Evolutionary conservation across 2,888 invertebrate genomes (phyloP).

Genomic region (Pachycephus smyrnensis): DNA sequence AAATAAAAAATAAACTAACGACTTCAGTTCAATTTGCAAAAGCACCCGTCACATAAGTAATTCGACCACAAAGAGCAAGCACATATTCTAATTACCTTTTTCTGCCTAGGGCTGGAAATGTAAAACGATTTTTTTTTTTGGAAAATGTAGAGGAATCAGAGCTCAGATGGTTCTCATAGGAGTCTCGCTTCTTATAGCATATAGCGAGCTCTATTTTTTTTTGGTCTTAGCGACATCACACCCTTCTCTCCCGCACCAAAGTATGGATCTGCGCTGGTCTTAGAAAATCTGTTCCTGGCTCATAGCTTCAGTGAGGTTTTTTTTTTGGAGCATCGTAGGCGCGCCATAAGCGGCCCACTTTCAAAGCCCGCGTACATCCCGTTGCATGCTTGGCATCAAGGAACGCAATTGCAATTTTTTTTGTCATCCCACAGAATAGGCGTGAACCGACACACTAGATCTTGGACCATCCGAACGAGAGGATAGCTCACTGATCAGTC

Average conservation of each 20-base stretch:
- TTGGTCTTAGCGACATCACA: slow-evolving; percentile 61
- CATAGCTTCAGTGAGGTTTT: slow-evolving; percentile 50
- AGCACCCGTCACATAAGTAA: slow-evolving; percentile 39
- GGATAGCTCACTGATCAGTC: background rate
- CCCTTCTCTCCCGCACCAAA: slow-evolving; percentile 67
- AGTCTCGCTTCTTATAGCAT: slow-evolving; percentile 59
- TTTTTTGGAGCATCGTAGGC: slow-evolving; percentile 48
- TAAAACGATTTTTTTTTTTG: slow-evolving; percentile 61
- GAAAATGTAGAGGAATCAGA: slow-evolving; percentile 67
- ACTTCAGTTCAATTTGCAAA: slow-evolving; percentile 44
- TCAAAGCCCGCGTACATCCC: slow-evolving; percentile 44
- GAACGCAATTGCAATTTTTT: slow-evolving; percentile 35
- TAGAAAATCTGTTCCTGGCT: slow-evolving; percentile 55
- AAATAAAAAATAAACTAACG: background rate
- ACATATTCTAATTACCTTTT: slow-evolving; percentile 62
- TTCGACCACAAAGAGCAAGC: slow-evolving; percentile 65
- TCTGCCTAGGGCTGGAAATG: slow-evolving; percentile 63
- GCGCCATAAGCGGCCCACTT: slow-evolving; percentile 46
- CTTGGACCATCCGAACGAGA: slow-evolving; percentile 1
- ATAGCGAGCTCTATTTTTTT: slow-evolving; percentile 55
- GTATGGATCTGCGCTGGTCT: slow-evolving; percentile 64
- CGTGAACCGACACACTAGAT: background rate
- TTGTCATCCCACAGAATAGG: background rate
- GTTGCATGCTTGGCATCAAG: slow-evolving; percentile 37
- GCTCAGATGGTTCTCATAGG: slow-evolving; percentile 66